Evolutionary conservation across 2,797 vertebrate genomes (phyloP).

Genomic region (Sebastes taczanowskii): DNA sequence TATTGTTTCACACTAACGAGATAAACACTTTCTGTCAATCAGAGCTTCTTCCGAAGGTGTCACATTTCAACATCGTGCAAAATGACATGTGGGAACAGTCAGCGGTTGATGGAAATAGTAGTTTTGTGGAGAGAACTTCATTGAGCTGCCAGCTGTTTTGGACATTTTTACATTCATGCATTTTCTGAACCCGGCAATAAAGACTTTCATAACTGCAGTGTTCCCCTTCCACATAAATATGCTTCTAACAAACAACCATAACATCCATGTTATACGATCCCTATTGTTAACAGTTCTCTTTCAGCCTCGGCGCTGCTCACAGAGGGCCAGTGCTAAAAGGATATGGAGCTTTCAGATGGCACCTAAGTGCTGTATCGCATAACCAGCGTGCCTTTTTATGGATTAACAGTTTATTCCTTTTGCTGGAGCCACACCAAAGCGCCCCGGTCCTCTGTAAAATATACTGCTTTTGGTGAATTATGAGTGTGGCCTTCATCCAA

Average conservation of each 20-base stretch:
- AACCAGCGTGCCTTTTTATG: slow-evolving; percentile 66
- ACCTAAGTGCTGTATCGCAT: slow-evolving; percentile 70
- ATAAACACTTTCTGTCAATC: slow-evolving; percentile 56
- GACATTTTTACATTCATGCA: slow-evolving; percentile 27
- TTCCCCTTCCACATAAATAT: slow-evolving; percentile 25
- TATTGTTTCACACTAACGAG: slow-evolving; percentile 61
- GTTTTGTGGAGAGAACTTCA: slow-evolving; percentile 42
- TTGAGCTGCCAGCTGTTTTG: slow-evolving; percentile 41
- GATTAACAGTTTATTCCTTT: slow-evolving; percentile 74
- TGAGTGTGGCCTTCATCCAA: slow-evolving; percentile 78
- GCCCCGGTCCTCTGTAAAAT: slow-evolving; percentile 78
- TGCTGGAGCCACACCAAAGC: slow-evolving; percentile 70
- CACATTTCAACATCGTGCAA: slow-evolving; percentile 18
- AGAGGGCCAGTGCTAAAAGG: slow-evolving; percentile 51
- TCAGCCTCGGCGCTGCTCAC: slow-evolving; percentile 30
- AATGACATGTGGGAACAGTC: slow-evolving; percentile 43
- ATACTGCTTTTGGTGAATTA: slow-evolving; percentile 80
- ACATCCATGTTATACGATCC: slow-evolving; percentile 46
- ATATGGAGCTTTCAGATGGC: slow-evolving; percentile 60
- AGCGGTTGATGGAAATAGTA: slow-evolving; percentile 44
- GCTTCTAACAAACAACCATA: slow-evolving; percentile 45
- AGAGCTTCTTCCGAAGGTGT: slow-evolving; percentile 34
- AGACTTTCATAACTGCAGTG: slow-evolving; percentile 24
- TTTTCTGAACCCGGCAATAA: slow-evolving; percentile 24
- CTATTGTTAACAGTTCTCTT: slow-evolving; percentile 52